These are phyloP conservation scores for Platorchestia sp. DNA, from an alignment of 1,140 invertebrate genomes.

Conservation along the genomic window DNA sequence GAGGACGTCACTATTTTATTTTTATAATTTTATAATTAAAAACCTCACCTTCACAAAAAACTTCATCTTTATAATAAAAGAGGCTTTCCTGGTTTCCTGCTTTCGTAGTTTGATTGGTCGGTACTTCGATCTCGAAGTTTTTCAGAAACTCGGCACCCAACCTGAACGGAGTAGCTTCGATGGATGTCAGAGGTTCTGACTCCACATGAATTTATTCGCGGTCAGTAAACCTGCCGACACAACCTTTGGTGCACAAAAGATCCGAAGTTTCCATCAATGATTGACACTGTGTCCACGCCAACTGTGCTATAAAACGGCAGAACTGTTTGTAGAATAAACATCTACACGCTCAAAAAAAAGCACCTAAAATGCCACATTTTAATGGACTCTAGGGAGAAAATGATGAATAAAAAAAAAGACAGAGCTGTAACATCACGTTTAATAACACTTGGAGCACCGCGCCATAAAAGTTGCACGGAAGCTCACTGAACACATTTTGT, in stretches of 20 bases:
- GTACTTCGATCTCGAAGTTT: too few species aligned
- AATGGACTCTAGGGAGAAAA: neutral
- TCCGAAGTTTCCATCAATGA: neutral
- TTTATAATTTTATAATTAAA: neutral
- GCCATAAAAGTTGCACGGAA: neutral
- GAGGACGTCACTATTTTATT: too few species aligned
- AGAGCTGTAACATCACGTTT: neutral
- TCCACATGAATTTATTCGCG: too few species aligned
- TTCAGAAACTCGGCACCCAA: too few species aligned
- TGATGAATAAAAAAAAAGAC: neutral
- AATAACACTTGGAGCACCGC: neutral
- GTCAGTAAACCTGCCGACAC: too few species aligned
- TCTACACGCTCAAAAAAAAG: neutral
- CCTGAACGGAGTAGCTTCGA: too few species aligned
- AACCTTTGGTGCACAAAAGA: neutral
- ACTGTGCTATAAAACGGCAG: neutral
- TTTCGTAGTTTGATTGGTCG: too few species aligned
- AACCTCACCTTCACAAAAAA: too few species aligned
- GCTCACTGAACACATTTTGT: neutral
- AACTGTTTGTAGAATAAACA: neutral
- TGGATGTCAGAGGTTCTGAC: too few species aligned
- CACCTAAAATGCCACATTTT: neutral
- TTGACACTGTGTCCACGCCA: neutral
- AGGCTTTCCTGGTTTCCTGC: too few species aligned
- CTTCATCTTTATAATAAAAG: too few species aligned